A percentile compares a stretch with the other conserved stretches of the same genome.
Evolutionary conservation across 2,888 invertebrate species (phyloP).

Genomic region (Nowickia ferox): DNA sequence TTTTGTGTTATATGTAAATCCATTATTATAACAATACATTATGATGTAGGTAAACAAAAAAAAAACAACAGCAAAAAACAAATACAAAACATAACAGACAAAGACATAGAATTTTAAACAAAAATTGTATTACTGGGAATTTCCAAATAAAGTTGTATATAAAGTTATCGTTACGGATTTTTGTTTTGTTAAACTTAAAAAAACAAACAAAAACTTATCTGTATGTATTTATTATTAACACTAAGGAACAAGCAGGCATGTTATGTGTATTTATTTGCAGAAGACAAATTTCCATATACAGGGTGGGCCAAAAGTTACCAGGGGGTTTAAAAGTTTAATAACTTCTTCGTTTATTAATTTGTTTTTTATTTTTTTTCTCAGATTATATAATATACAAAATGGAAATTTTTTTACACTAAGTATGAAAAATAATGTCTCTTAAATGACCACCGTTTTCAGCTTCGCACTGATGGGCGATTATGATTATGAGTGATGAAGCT

Average conservation of each 20-base stretch:
- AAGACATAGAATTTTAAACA: constrained; percentile 46
- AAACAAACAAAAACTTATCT: background rate
- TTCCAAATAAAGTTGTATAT: constrained; percentile 50
- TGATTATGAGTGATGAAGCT: no score
- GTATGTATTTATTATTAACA: constrained; percentile 50
- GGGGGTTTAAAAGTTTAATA: no score
- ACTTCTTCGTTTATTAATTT: no score
- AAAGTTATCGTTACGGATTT: constrained; percentile 25
- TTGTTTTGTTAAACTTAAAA: constrained; percentile 44
- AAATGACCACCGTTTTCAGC: no score
- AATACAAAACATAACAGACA: background rate
- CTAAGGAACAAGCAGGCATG: constrained; percentile 15
- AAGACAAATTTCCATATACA: constrained; percentile 40
- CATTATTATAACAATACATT: background rate
- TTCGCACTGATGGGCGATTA: no score
- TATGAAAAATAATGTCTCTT: no score
- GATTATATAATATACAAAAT: no score
- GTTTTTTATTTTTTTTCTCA: no score
- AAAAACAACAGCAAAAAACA: background rate
- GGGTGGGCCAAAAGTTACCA: no score
- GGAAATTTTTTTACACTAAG: no score
- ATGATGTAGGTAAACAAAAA: constrained; percentile 6
- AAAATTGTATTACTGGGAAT: constrained; percentile 61
- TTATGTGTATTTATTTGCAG: constrained; percentile 43
- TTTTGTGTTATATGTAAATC: background rate